Evolutionary conservation across 2,797 vertebrate genomes (phyloP).

Genomic region (Muraenolepis orangiensis): DNA sequence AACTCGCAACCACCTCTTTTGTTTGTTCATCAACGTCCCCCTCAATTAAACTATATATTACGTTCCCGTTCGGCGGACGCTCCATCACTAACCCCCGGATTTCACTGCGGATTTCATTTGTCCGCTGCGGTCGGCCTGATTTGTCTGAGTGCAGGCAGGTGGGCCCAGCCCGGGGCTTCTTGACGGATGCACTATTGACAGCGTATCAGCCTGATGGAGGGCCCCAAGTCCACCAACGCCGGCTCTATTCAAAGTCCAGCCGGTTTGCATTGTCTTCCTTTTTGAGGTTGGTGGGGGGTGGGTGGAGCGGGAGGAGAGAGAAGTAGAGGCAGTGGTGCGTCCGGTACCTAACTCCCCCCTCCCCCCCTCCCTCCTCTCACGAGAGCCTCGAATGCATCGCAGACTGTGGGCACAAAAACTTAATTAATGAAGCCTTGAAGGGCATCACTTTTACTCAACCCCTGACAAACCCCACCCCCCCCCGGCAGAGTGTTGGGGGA

Average conservation of each 20-base stretch:
- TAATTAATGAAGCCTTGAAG: neutral
- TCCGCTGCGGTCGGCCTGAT: neutral
- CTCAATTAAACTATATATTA: constrained; percentile 4
- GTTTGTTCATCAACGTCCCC: constrained; percentile 26
- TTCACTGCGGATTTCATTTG: neutral
- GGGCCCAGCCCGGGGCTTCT: constrained; percentile 16
- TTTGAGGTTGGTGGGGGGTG: constrained; percentile 16
- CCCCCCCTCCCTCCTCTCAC: too few relatives aligned
- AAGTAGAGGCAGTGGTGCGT: neutral
- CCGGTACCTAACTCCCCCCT: neutral
- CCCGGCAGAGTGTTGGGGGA: neutral
- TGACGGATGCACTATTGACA: constrained; percentile 24
- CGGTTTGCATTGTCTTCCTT: constrained; percentile 44
- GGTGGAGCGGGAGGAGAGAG: neutral
- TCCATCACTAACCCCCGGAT: constrained; percentile 5
- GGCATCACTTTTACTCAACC: neutral
- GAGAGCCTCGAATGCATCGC: neutral
- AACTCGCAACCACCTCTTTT: constrained; percentile 15
- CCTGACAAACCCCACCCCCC: neutral
- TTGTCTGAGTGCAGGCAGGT: constrained; percentile 10
- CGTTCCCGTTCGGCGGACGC: constrained; percentile 17
- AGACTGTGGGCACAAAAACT: neutral
- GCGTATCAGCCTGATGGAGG: constrained; percentile 21
- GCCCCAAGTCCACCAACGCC: neutral
- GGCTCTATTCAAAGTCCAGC: constrained; percentile 33